phyloP scores from a whole-genome alignment of 2,888 invertebrate genomes.

The Chydorus sphaericus region DNA sequence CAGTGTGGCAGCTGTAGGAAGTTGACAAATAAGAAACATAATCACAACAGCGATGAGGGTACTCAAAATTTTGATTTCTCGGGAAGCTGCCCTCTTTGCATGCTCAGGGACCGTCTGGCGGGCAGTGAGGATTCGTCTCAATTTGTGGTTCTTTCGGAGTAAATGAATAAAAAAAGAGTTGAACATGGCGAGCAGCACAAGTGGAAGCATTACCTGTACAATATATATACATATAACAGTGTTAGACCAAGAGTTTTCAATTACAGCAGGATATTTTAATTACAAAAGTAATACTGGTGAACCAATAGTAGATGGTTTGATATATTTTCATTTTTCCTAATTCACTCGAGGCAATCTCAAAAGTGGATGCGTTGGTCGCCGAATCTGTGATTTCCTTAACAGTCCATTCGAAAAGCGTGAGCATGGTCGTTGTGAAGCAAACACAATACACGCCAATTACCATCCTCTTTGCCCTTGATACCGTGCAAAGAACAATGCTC shows the following conservation, averaged over 20 bases:
- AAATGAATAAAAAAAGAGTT: slow-evolving; percentile 52
- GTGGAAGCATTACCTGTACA: too few species aligned
- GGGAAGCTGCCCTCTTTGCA: slow-evolving; percentile 23
- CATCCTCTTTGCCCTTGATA: slow-evolving; percentile 48
- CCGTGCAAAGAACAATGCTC: slow-evolving; percentile 48
- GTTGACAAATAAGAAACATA: too few species aligned
- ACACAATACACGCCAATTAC: slow-evolving; percentile 41
- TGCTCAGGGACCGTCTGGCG: slow-evolving; percentile 2
- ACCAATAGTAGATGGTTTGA: slow-evolving; percentile 45
- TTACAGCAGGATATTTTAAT: too few species aligned
- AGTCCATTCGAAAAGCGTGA: slow-evolving; percentile 50
- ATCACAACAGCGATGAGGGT: too few species aligned
- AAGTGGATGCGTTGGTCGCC: slow-evolving; percentile 3
- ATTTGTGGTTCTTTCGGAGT: slow-evolving; percentile 41
- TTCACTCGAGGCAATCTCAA: slow-evolving; percentile 21
- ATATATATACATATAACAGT: too few species aligned
- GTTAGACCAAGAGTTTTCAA: too few species aligned
- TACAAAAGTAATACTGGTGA: slow-evolving; percentile 41
- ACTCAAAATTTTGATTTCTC: slow-evolving; percentile 56
- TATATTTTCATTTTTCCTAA: slow-evolving; percentile 39
- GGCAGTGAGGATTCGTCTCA: slow-evolving; percentile 41
- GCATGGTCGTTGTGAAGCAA: slow-evolving; percentile 44
- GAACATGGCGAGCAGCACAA: slow-evolving; percentile 50
- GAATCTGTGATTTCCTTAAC: slow-evolving; percentile 23
- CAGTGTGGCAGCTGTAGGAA: too few species aligned